Percentiles rank a stretch among this genome's conserved stretches.
These are phyloP conservation scores for Metopia argyrocephala DNA, from an alignment of 2,888 invertebrate species.

Conservation along the genomic window DNA sequence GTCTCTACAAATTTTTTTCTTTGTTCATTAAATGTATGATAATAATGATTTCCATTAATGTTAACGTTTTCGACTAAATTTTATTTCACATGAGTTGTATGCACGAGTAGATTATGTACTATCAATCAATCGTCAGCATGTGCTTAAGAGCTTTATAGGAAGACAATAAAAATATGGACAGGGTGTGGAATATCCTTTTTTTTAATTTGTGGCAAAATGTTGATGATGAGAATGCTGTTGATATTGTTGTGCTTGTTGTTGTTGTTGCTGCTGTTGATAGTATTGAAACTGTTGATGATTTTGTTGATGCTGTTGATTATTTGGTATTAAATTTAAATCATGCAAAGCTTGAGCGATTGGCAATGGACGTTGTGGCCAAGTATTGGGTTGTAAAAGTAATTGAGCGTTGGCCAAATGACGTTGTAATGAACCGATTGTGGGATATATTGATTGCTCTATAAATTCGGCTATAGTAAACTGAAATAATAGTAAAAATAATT, in stretches of 20 bases:
- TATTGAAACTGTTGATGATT: slow-evolving; percentile 31
- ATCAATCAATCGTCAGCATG: slow-evolving; percentile 1
- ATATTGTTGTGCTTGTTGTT: slow-evolving; percentile 20
- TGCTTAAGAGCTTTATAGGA: slow-evolving; percentile 29
- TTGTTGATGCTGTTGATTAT: slow-evolving; percentile 47
- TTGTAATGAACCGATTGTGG: slow-evolving; percentile 79
- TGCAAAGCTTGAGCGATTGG: slow-evolving; percentile 74
- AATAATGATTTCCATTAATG: slow-evolving; percentile 52
- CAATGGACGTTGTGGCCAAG: slow-evolving; percentile 83
- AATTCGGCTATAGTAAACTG: slow-evolving; percentile 81
- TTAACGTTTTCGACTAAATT: slow-evolving; percentile 61
- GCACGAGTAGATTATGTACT: neutral
- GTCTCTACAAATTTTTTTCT: neutral
- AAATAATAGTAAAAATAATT: slow-evolving; percentile 17
- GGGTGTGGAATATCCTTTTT: neutral
- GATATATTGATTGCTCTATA: slow-evolving; percentile 84
- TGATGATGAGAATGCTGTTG: slow-evolving; percentile 35
- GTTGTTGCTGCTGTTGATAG: slow-evolving; percentile 33
- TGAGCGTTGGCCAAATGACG: slow-evolving; percentile 80
- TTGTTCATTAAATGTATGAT: slow-evolving; percentile 29
- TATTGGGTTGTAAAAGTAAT: slow-evolving; percentile 79
- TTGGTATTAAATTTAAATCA: slow-evolving; percentile 68
- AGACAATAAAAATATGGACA: slow-evolving; percentile 43
- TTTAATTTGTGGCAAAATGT: slow-evolving; percentile 47
- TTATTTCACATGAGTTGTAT: slow-evolving; percentile 5